phyloP scores from a whole-genome alignment of 2,113 vertebrate species.

The Euleptes europaea region DNA sequence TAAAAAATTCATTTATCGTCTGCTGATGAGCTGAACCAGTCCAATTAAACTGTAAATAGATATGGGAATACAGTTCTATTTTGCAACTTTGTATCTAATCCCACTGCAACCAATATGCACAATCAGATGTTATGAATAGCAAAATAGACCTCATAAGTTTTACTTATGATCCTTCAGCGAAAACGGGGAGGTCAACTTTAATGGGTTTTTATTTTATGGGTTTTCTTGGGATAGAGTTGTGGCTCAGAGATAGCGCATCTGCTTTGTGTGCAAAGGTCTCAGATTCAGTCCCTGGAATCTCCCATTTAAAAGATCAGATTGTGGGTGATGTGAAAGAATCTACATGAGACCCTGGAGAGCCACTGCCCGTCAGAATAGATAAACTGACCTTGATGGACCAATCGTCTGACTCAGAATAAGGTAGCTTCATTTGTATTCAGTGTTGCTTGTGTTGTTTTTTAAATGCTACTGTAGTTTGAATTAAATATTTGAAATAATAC shows the following conservation, averaged over 20 bases:
- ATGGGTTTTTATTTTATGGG: too few relatives aligned
- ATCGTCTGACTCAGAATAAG: too few relatives aligned
- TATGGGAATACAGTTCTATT: not conserved
- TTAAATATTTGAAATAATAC: not conserved
- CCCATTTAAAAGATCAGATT: too few relatives aligned
- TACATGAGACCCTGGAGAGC: too few relatives aligned
- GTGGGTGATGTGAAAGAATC: too few relatives aligned
- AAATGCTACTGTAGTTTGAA: not conserved
- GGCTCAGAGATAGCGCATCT: too few relatives aligned
- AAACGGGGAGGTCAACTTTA: not conserved
- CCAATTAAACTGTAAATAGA: not conserved
- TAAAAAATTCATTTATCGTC: not conserved
- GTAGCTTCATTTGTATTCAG: too few relatives aligned
- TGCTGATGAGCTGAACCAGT: not conserved
- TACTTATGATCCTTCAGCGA: not conserved
- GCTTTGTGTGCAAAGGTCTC: too few relatives aligned
- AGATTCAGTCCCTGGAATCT: too few relatives aligned
- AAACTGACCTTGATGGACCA: too few relatives aligned
- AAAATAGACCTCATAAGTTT: not conserved
- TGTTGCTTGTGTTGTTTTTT: not conserved
- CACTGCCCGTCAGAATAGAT: too few relatives aligned
- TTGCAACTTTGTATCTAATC: not conserved
- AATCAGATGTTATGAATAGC: not conserved
- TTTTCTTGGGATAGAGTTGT: too few relatives aligned
- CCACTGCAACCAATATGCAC: not conserved